Evolutionary conservation across 2,113 vertebrate genomes (phyloP), one percentile per base, ranked within the genome.

Genomic region (Empidonax alnorum): DNA sequence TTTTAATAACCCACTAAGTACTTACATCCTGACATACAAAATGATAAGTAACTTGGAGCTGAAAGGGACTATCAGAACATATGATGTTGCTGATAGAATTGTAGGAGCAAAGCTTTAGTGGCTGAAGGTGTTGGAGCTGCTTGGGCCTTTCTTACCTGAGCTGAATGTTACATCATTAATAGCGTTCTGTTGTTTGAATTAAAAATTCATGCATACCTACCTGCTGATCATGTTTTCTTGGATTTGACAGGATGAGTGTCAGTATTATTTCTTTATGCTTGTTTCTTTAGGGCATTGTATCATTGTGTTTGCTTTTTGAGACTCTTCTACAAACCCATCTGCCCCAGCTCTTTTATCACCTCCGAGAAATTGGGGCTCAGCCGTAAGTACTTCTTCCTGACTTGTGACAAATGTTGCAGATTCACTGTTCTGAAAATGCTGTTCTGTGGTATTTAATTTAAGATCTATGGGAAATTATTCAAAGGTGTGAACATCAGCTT

Each of bases 291-390:
- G 99, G 99, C 66, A 99, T 99, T 82, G 99, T 99, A 89, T 99
- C 99, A 10, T 93, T 99, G 93, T 99, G 99, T 96, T 98, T 99
- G 96, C 98, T 99, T 95, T 99, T 99, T 94, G 99, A 99, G 98
- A 98, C 98, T 56, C 98, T 99, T 87, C 98, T 99, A 53, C 99
- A 99, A 97, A 98, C 98, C 3, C 98, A 99, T 82, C 98, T 99
- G 71, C 99, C 99, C 25, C 99, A 99, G 94, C 99, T 99, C 74
- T 99, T 99, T 87, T 99, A 99, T 96, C 99, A 99, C 95, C 98
- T 99, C 14, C 96, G 98, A 83, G 99, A 99, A 98, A 99, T 99
- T 14, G 99, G 98, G 49, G 99, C 99, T n/a, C 99, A 99, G 96
- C 99, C 99, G 99, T 99, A 97, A 99, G 99, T 98, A 89, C 49